These are phyloP conservation scores for Microcebus jonahi DNA, from an alignment of 2,113 vertebrate genomes.

Conservation along the genomic window DNA sequence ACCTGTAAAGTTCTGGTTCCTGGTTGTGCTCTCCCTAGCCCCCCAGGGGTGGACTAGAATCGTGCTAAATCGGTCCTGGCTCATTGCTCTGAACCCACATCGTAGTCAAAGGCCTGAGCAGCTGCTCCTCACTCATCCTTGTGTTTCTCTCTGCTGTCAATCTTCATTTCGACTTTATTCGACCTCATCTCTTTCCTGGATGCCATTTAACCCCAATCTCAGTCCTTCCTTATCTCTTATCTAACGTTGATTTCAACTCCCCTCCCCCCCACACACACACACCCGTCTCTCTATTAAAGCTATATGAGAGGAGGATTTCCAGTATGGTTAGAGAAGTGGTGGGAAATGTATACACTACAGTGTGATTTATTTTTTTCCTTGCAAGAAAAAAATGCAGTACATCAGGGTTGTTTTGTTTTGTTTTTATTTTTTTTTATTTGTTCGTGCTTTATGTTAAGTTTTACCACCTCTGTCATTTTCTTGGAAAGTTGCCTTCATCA, in stretches of 20 bases:
- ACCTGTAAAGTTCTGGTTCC: background rate
- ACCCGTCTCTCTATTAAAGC: background rate
- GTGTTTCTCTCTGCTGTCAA: background rate
- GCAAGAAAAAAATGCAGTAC: background rate
- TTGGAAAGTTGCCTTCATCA: background rate
- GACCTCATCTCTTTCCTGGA: background rate
- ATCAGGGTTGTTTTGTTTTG: background rate
- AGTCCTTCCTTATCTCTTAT: background rate
- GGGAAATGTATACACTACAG: background rate
- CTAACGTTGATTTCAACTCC: background rate
- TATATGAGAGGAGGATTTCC: background rate
- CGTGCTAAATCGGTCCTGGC: accelerated
- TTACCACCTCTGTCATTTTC: background rate
- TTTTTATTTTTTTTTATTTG: background rate
- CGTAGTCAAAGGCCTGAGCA: accelerated
- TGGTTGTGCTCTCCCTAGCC: accelerated
- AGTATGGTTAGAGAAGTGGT: background rate
- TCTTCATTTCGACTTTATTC: background rate
- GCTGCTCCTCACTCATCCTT: background rate
- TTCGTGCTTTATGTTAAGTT: background rate
- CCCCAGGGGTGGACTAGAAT: accelerated
- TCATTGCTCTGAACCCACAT: background rate
- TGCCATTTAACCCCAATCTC: too few species aligned
- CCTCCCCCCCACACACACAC: too few species aligned
- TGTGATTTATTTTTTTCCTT: background rate